Conservation (phyloP, 1,140 invertebrate genomes). For the Pinna nobilis region DNA sequence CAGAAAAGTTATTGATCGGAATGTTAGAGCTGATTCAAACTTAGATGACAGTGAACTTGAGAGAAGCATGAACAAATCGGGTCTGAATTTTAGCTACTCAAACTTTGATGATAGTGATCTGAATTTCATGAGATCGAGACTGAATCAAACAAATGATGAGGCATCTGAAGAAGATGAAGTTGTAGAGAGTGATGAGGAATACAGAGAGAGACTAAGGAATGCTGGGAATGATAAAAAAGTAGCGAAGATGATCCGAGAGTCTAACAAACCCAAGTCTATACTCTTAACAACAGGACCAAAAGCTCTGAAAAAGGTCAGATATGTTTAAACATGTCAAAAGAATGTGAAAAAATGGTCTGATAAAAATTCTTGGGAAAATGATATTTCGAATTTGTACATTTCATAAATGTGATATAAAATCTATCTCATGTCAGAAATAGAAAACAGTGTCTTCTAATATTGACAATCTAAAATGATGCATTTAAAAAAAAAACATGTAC, state of each 20-base stretch:
- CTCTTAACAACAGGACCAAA: constrained; percentile 41
- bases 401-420: too few relatives aligned
- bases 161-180: constrained; percentile 1
- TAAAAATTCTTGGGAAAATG: too few relatives aligned
- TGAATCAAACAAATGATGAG: background rate
- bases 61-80: constrained; percentile 20
- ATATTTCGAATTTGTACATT: too few relatives aligned
- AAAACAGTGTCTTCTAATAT: too few relatives aligned
- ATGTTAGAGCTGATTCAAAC: constrained; percentile 45
- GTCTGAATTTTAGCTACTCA: constrained; percentile 41
- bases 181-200: constrained; percentile 18
- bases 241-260: constrained; percentile 46
- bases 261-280: constrained; percentile 51
- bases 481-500: too few relatives aligned
- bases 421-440: too few relatives aligned
- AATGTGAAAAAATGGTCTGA: too few relatives aligned
- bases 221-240: constrained; percentile 55
- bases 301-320: constrained; percentile 31
- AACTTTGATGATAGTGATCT: constrained; percentile 45
- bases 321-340: too few relatives aligned
- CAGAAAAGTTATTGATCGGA: constrained; percentile 49
- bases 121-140: constrained; percentile 18
- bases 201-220: constrained; percentile 42
- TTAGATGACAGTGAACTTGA: constrained; percentile 39
- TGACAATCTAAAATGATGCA: too few relatives aligned